Percentiles rank a stretch among this genome's conserved stretches.
phyloP scores from a whole-genome alignment of 2,113 vertebrate species.

The Lycaon pictus region DNA sequence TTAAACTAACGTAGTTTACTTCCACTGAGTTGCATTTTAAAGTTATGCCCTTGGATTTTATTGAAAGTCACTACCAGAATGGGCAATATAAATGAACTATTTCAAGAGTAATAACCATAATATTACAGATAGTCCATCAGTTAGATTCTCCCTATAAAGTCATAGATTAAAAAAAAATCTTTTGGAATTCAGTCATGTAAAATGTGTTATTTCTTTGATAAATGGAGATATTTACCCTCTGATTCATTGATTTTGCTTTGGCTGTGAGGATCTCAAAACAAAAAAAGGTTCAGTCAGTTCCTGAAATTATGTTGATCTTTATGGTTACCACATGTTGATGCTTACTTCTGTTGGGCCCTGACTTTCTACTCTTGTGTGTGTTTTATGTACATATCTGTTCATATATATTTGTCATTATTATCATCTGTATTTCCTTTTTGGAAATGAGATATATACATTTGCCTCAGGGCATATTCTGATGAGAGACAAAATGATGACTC shows the following conservation, averaged over 20 bases:
- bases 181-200: constrained; percentile 44
- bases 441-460: not conserved
- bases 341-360: not conserved
- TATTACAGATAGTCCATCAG: constrained; percentile 4
- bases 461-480: too few species aligned
- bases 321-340: not conserved
- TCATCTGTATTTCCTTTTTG: not conserved
- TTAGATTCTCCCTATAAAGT: constrained; percentile 37
- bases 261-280: not conserved
- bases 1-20: not conserved
- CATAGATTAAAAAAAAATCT: not conserved
- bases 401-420: not conserved
- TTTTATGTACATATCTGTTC: not conserved
- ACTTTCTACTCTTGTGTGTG: not conserved
- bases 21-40: constrained; percentile 23
- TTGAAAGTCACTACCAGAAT: constrained; percentile 47
- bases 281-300: not conserved
- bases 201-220: constrained; percentile 50
- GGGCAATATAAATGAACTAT: constrained; percentile 14
- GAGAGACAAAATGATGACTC: too few species aligned
- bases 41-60: constrained; percentile 59
- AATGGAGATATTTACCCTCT: constrained; percentile 29
- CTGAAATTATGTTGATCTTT: constrained; percentile 34
- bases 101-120: constrained; percentile 47
- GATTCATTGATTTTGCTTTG: constrained; percentile 49